These are phyloP conservation scores for Venustoraphidia nigricollis DNA, from an alignment of 2,888 invertebrate genomes.

Conservation along the genomic window DNA sequence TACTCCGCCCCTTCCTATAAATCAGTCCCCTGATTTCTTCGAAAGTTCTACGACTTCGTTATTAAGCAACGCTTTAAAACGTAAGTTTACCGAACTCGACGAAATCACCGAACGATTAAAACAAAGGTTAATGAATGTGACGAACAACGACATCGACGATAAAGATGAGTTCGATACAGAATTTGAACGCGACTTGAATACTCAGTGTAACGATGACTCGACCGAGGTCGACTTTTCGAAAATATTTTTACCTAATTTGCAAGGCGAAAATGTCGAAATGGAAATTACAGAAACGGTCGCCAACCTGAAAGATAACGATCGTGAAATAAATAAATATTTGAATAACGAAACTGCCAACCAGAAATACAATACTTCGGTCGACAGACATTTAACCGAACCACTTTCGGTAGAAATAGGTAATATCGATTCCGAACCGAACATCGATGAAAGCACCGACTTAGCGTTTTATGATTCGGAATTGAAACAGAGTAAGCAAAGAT, in stretches of 20 bases:
- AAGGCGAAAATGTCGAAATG: neutral
- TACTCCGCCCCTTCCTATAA: slow-evolving; percentile 3
- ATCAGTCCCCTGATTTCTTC: neutral
- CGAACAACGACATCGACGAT: slow-evolving; percentile 31
- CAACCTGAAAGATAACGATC: neutral
- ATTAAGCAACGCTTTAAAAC: slow-evolving; percentile 33
- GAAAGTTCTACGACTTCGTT: slow-evolving; percentile 14
- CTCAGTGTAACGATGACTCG: slow-evolving; percentile 25
- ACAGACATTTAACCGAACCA: too few species aligned
- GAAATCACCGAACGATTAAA: slow-evolving; percentile 44
- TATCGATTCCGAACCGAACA: neutral
- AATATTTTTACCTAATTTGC: neutral
- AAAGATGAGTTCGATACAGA: slow-evolving; percentile 31
- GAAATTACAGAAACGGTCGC: neutral
- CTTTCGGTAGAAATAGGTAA: neutral
- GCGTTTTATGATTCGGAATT: slow-evolving; percentile 15
- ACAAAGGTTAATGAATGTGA: slow-evolving; percentile 38
- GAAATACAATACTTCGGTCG: too few species aligned
- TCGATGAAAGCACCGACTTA: slow-evolving; percentile 1
- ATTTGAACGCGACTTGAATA: slow-evolving; percentile 41
- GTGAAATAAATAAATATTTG: neutral
- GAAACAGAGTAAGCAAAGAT: slow-evolving; percentile 21
- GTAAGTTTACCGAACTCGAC: slow-evolving; percentile 45
- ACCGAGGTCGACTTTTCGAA: slow-evolving; percentile 21
- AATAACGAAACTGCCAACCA: too few species aligned